These are phyloP conservation scores for Xestia c-nigrum DNA, from an alignment of 2,888 invertebrate genomes.

Conservation along the genomic window DNA sequence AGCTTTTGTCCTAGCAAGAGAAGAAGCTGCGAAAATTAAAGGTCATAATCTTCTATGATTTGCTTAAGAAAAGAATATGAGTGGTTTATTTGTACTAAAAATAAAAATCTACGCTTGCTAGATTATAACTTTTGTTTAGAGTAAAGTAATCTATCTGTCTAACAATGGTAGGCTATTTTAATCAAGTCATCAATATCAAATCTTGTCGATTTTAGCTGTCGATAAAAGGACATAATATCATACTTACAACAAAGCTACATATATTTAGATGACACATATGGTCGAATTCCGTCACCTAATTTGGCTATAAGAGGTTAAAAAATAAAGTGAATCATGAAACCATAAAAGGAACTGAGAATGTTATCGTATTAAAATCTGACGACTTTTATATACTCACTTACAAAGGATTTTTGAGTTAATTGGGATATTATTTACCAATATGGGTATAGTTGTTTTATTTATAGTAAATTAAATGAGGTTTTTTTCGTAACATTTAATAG, in stretches of 20 bases:
- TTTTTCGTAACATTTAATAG: not conserved
- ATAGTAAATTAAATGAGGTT: not conserved
- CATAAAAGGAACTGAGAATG: conserved; percentile 49
- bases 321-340: conserved; percentile 57
- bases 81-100: not conserved
- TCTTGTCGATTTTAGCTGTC: not conserved
- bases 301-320: conserved; percentile 25
- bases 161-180: not conserved
- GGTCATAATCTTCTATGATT: not conserved
- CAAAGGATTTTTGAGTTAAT: conserved; percentile 39
- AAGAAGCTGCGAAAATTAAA: not conserved
- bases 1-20: not conserved
- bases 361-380: conserved; percentile 43
- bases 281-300: conserved; percentile 45
- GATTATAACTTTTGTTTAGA: not conserved
- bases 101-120: not conserved
- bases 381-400: conserved; percentile 5
- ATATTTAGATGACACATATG: conserved; percentile 19
- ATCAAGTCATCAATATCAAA: conserved; percentile 15
- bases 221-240: conserved; percentile 25
- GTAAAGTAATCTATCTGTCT: not conserved
- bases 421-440: conserved; percentile 42
- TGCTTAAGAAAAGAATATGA: not conserved
- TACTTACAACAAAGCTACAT: conserved; percentile 12
- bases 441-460: conserved; percentile 24